Conservation (phyloP, 2,888 invertebrate species). For the Nomada goodeniana region DNA sequence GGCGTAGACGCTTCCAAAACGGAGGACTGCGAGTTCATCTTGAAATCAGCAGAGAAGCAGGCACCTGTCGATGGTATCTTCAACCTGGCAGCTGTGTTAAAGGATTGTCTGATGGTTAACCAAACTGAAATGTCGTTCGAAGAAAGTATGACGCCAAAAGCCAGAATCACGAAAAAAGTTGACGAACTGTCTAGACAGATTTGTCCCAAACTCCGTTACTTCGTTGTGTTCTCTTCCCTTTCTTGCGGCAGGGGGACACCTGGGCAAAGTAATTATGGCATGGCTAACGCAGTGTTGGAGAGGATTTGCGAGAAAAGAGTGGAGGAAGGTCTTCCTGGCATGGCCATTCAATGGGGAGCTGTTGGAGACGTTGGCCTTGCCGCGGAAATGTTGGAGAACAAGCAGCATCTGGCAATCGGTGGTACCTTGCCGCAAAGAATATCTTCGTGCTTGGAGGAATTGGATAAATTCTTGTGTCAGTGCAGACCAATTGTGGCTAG, state of each 20-base stretch:
- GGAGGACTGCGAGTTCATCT: constrained; percentile 89
- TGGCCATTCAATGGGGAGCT: constrained; percentile 89
- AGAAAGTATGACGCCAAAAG: constrained; percentile 86
- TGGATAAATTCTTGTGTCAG: constrained; percentile 90
- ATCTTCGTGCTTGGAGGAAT: constrained; percentile 90
- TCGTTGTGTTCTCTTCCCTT: constrained; percentile 89
- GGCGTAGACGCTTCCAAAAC: constrained; percentile 89
- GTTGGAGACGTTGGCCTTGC: constrained; percentile 91
- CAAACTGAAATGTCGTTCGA: constrained; percentile 85
- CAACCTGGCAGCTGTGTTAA: constrained; percentile 87
- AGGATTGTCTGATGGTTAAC: constrained; percentile 86
- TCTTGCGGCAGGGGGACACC: constrained; percentile 88
- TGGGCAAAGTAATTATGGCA: constrained; percentile 89
- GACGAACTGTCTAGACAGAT: constrained; percentile 85
- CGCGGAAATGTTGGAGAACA: constrained; percentile 90
- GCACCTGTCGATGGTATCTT: constrained; percentile 88
- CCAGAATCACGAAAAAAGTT: constrained; percentile 86
- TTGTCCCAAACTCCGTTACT: constrained; percentile 85
- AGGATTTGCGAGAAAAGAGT: constrained; percentile 82
- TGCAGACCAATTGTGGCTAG: constrained; percentile 89
- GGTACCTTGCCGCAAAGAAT: constrained; percentile 95
- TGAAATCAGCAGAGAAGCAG: constrained; percentile 85
- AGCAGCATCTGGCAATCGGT: constrained; percentile 89
- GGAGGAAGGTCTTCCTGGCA: constrained; percentile 85
- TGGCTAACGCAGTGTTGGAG: constrained; percentile 90